Percentiles rank a stretch among this genome's conserved stretches.
phyloP scores from a whole-genome alignment of 2,113 vertebrate species.

The Pao palembangensis region DNA sequence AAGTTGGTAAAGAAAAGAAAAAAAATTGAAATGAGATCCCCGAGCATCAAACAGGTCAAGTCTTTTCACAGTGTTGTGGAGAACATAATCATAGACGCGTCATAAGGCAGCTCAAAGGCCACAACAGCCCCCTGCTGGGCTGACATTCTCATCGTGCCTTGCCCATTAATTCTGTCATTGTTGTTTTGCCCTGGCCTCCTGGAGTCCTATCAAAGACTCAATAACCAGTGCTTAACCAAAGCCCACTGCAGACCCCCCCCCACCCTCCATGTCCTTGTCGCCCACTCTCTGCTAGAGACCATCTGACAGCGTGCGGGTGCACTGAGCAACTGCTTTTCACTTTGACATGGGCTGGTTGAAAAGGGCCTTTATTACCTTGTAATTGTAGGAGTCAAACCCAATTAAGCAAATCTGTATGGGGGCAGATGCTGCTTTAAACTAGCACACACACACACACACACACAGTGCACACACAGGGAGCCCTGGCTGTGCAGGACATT shows the following conservation, averaged over 20 bases:
- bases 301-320: slow-evolving; percentile 55
- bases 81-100: slow-evolving; percentile 65
- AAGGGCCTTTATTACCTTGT: slow-evolving; percentile 71
- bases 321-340: slow-evolving; percentile 60
- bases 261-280: slow-evolving; percentile 27
- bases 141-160: slow-evolving; percentile 80
- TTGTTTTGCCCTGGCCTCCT: slow-evolving; percentile 72
- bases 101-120: slow-evolving; percentile 71
- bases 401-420: slow-evolving; percentile 80
- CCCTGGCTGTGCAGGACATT: slow-evolving; percentile 56
- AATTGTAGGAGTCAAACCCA: slow-evolving; percentile 77
- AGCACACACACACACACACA: slow-evolving; percentile 6
- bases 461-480: slow-evolving; percentile 29
- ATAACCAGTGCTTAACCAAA: slow-evolving; percentile 77
- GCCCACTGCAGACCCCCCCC: slow-evolving; percentile 62
- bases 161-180: slow-evolving; percentile 79
- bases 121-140: slow-evolving; percentile 64
- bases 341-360: slow-evolving; percentile 52
- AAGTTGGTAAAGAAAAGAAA: slow-evolving; percentile 1
- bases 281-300: slow-evolving; percentile 45
- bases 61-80: slow-evolving; percentile 54
- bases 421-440: slow-evolving; percentile 76
- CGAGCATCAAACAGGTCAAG: slow-evolving; percentile 60
- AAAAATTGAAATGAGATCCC: slow-evolving; percentile 37
- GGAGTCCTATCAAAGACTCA: slow-evolving; percentile 78